Conservation (phyloP, 1,140 invertebrate species). For the Drosophila neocordata region DNA sequence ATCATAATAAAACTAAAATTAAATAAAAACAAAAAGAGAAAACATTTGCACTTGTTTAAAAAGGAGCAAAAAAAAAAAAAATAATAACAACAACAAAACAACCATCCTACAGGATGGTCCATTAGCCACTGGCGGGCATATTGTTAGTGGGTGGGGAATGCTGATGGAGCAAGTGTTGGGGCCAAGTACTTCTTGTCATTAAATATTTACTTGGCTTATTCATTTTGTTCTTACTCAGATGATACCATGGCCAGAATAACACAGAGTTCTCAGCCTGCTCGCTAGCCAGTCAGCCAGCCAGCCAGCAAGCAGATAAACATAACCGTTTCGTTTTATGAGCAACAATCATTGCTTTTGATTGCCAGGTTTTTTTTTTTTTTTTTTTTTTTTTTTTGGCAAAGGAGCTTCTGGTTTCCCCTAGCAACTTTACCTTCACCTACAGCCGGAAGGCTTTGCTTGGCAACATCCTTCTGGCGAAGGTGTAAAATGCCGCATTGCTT, state of each 20-base stretch:
- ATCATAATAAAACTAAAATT: conserved; percentile 80
- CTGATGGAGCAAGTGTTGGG: conserved; percentile 33
- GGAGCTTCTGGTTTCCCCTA: no score
- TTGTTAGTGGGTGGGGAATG: conserved; percentile 15
- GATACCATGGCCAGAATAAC: conserved; percentile 35
- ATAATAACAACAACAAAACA: conserved; percentile 22
- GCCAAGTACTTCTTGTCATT: conserved; percentile 46
- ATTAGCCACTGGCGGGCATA: background rate
- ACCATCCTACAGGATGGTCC: conserved; percentile 30
- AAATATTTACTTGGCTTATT: conserved; percentile 74
- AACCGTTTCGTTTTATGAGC: conserved; percentile 78
- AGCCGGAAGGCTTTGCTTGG: conserved; percentile 13
- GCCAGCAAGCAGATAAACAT: conserved; percentile 61
- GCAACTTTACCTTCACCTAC: conserved; percentile 3
- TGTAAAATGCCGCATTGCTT: conserved; percentile 66
- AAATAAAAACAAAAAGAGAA: conserved; percentile 77
- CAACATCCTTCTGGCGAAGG: conserved; percentile 59
- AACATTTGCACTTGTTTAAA: conserved; percentile 76
- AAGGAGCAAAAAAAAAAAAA: conserved; percentile 28
- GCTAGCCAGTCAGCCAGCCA: conserved; percentile 64
- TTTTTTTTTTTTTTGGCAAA: no score
- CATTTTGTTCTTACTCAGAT: conserved; percentile 68
- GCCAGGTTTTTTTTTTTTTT: no score
- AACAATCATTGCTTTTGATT: conserved; percentile 81
- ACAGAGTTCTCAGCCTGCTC: conserved; percentile 33